Base-by-base conservation (phyloP, 92 coral and sea anemone species). In the Micromussa lordhowensis region DNA sequence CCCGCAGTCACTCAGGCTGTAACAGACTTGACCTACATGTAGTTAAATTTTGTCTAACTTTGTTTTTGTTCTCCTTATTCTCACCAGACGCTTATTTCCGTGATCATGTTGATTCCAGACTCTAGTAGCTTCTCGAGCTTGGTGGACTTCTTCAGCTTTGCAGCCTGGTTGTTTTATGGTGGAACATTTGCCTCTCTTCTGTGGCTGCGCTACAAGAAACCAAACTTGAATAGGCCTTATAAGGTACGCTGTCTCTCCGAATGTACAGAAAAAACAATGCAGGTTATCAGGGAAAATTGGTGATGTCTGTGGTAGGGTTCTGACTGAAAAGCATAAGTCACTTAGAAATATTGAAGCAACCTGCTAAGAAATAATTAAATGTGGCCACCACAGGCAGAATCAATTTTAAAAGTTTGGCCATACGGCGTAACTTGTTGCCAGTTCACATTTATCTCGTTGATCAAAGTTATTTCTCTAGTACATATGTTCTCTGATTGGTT, bases 91-190 rank as follows among this genome's bases (percentile, higher is more conserved):
- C 19, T 95, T 18, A 92, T 97, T 82, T 94, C 99, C 13, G 71
- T 94, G 74, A 79, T 95, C 88, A 97, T 97, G 99, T 94, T 97
- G 91, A 88, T 95, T 77, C 99, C 99, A 18, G 99, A 97, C 68
- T 63, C 97, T 16, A 95, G 98, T 88, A 93, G 96, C 89, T 97
- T 97, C 79, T 80, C 83, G 9, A 95, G 95, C 16, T 94, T 97
- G 85, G 96, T 97, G 66, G 99, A 97, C 81, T 97, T 95, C 94
- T 97, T 97, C 95, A 97, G 98, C 64, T 97, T 97, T 91, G 99
- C 99, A 0, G 96, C 99, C 26, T 97, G 99, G 99, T 68, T 97
- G 58, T 97, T 97, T 83, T 97, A 97, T 90, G 99, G 99, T 10
- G 89, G 92, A 38, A 97, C 99, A 64, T 95, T 97, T 77, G 88